These are phyloP conservation scores for Acronicta alni DNA, from an alignment of 2,888 invertebrate species.

Conservation along the genomic window DNA sequence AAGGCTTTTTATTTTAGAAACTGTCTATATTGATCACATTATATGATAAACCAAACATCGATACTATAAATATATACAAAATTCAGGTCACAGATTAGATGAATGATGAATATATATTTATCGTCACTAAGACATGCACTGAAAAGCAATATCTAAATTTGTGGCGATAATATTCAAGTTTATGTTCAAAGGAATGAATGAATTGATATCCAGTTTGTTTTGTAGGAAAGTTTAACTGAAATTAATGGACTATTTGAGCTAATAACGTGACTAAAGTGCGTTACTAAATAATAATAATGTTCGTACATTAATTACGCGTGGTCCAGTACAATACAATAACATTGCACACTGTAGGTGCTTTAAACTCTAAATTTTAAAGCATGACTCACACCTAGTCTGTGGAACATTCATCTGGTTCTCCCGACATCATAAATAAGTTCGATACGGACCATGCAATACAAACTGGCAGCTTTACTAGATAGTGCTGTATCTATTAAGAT, in stretches of 20 bases:
- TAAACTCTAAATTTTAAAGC: conserved; percentile 53
- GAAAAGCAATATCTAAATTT: conserved; percentile 5
- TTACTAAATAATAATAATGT: conserved; percentile 52
- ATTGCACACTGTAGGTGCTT: conserved; percentile 45
- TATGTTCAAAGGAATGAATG: background rate
- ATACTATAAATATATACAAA: conserved; percentile 22
- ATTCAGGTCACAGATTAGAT: conserved; percentile 37
- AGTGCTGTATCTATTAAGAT: conserved; percentile 56
- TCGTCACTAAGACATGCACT: background rate
- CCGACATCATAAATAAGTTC: conserved; percentile 72
- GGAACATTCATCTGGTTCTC: conserved; percentile 49
- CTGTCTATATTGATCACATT: conserved; percentile 17
- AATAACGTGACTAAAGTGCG: conserved; percentile 44
- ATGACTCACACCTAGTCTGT: conserved; percentile 53
- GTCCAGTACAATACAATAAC: conserved; percentile 45
- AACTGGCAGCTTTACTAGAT: conserved; percentile 72
- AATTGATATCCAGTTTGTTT: conserved; percentile 6
- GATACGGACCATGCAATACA: conserved; percentile 70
- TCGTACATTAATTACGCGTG: conserved; percentile 51
- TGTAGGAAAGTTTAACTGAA: conserved; percentile 14
- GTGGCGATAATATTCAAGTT: conserved; percentile 3
- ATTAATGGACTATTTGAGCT: conserved; percentile 39
- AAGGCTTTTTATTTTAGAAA: background rate
- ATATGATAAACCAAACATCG: conserved; percentile 25
- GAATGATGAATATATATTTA: background rate